Evolutionary conservation across 2,797 vertebrate species (phyloP), one percentile per base, ranked within the genome.

Genomic region (Muscicapa comitata): DNA sequence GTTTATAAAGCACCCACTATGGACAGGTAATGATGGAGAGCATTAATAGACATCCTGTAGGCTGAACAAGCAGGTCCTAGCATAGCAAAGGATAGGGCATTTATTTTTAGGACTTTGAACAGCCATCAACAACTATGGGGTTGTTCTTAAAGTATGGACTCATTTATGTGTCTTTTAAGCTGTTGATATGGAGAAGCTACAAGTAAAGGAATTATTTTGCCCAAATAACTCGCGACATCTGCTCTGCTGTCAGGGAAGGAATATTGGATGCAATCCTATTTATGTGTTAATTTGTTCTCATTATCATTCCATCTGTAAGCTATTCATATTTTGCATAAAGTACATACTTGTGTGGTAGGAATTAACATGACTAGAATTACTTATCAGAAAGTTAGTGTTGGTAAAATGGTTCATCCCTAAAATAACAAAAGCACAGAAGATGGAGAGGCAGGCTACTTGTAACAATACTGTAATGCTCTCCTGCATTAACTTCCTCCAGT

Each of bases 261-360:
- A 55, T 82, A 75, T 70, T 93, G 93, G 94, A 93, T 79, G 51
- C 66, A 91, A 66, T 95, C 48, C 89, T 94, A 4, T 95, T 88
- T 92, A 76, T 93, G 93, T 83, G 84, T 89, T 95, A 75, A 92
- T 87, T 91, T 86, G 63, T 40, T 89, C 65, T 91, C 14, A 2
- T 82, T 94, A 89, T 66, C 51, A 19, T 92, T 87, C 91, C 85
- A 83, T 90, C 89, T 93, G 75, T 71, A 89, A 80, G 75, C 50
- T 93, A 12, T 85, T 96, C 47, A 12, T 71, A 45, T 77, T 91
- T 89, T 70, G 42, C 24, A 59, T 74, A 81, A 94, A 94, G 73
- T 80, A 72, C 11, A 4, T 68, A 23, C 26, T 72, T 83, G 29
- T 66, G 61, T 80, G 72, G 57, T 91, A 72, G 59, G 65, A 91